Evolutionary conservation across 1,140 invertebrate genomes (phyloP).

Genomic region (Megalopta genalis): DNA sequence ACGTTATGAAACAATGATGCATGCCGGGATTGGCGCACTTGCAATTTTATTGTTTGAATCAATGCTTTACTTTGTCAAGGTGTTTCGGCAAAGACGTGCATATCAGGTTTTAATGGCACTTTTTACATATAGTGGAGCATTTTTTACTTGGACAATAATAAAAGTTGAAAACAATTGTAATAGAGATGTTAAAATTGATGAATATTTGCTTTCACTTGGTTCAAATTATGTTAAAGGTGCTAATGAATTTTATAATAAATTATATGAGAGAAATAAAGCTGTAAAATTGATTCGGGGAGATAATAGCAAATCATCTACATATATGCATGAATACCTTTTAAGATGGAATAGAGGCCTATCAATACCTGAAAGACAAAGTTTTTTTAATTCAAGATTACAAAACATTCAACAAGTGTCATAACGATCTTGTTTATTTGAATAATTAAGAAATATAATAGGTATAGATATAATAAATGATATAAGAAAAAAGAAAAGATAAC

Average conservation of each 20-base stretch:
- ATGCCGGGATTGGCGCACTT: rapidly evolving
- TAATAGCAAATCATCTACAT: constrained; percentile 82
- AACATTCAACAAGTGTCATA: constrained; percentile 10
- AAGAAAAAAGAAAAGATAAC: too few relatives aligned
- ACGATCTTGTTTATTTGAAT: background rate
- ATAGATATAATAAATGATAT: too few relatives aligned
- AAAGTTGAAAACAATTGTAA: constrained; percentile 80
- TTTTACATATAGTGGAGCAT: background rate
- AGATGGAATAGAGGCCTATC: constrained; percentile 84
- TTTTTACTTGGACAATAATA: constrained; percentile 80
- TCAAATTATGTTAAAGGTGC: constrained; percentile 85
- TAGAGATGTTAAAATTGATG: constrained; percentile 84
- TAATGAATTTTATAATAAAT: constrained; percentile 87
- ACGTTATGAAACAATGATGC: too few relatives aligned
- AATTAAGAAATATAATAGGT: too few relatives aligned
- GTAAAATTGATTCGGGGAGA: constrained; percentile 84
- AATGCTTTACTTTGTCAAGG: too few relatives aligned
- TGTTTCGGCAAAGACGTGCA: background rate
- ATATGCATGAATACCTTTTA: constrained; percentile 86
- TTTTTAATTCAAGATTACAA: constrained; percentile 79
- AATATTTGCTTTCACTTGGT: constrained; percentile 81
- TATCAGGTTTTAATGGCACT: background rate
- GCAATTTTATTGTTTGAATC: too few relatives aligned
- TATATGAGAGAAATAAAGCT: constrained; percentile 86
- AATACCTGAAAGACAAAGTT: constrained; percentile 83